phyloP scores from a whole-genome alignment of 2,888 invertebrate genomes.

The Folsomia manolachei region DNA sequence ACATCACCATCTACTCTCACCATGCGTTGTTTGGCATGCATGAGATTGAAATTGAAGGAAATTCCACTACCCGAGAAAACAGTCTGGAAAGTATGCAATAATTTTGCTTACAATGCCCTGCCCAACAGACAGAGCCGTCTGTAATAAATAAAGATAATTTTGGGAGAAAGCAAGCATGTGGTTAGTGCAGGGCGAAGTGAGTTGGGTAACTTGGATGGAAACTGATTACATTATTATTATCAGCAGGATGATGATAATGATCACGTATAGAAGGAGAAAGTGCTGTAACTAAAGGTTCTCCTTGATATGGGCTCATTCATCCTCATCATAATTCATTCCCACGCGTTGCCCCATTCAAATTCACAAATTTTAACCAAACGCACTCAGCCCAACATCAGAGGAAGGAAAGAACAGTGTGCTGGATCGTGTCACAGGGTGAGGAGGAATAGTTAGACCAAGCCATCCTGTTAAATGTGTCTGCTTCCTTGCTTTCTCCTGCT shows the following conservation, averaged over 20 bases:
- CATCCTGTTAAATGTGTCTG: too few species aligned
- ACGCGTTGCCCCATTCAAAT: background rate
- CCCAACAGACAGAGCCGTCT: background rate
- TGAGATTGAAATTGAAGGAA: background rate
- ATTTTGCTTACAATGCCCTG: background rate
- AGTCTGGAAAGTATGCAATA: background rate
- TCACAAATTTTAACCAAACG: background rate
- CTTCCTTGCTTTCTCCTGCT: background rate
- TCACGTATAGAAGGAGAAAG: background rate
- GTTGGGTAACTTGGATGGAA: background rate
- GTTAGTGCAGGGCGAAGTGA: background rate
- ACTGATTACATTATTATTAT: background rate
- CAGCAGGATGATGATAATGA: background rate
- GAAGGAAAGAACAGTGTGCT: too few species aligned
- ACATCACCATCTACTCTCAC: background rate
- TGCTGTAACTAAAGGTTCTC: background rate
- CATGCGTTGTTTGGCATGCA: too few species aligned
- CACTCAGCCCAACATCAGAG: background rate
- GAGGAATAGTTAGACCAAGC: too few species aligned
- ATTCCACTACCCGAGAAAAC: background rate
- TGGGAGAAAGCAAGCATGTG: background rate
- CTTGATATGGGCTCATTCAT: slow-evolving; percentile 13
- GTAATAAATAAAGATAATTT: background rate
- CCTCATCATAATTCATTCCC: slow-evolving; percentile 20
- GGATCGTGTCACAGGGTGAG: too few species aligned